These are phyloP conservation scores for Drosophila neocordata DNA, from an alignment of 1,140 invertebrate genomes.

Conservation along the genomic window DNA sequence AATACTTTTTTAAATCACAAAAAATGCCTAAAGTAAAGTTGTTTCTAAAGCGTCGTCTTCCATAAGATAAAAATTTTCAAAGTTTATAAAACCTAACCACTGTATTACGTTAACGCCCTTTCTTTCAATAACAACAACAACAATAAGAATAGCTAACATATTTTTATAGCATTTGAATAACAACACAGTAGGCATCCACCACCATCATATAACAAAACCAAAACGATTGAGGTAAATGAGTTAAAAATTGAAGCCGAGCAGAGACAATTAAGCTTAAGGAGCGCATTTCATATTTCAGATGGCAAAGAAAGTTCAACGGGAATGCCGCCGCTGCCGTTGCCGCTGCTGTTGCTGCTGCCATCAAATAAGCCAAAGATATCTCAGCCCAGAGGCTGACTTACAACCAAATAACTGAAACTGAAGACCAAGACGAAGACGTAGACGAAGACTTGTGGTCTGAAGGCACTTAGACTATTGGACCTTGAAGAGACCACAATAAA, in stretches of 20 bases:
- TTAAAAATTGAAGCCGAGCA: conserved; percentile 62
- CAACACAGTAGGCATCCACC: conserved; percentile 39
- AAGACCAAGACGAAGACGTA: conserved; percentile 28
- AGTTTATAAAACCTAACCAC: not conserved
- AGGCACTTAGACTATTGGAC: conserved; percentile 56
- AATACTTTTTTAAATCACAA: too few species aligned
- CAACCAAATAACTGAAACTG: conserved; percentile 31
- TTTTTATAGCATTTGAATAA: conserved; percentile 76
- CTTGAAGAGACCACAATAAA: conserved; percentile 54
- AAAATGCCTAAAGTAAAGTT: too few species aligned
- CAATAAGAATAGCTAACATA: conserved; percentile 48
- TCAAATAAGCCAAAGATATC: conserved; percentile 56
- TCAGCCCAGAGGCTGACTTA: conserved; percentile 56
- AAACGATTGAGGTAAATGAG: conserved; percentile 63
- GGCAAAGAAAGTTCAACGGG: conserved; percentile 67
- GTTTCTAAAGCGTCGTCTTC: too few species aligned
- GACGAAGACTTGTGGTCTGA: conserved; percentile 42
- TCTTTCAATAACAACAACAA: conserved; percentile 24
- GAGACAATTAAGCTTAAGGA: conserved; percentile 81
- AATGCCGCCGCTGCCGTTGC: conserved; percentile 22
- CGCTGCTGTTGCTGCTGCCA: too few species aligned
- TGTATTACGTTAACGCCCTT: conserved; percentile 22
- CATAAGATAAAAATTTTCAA: not conserved
- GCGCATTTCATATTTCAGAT: conserved; percentile 72
- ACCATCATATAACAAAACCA: not conserved